Conservation (phyloP, 1,140 invertebrate species). For the Drosophila obscura region DNA sequence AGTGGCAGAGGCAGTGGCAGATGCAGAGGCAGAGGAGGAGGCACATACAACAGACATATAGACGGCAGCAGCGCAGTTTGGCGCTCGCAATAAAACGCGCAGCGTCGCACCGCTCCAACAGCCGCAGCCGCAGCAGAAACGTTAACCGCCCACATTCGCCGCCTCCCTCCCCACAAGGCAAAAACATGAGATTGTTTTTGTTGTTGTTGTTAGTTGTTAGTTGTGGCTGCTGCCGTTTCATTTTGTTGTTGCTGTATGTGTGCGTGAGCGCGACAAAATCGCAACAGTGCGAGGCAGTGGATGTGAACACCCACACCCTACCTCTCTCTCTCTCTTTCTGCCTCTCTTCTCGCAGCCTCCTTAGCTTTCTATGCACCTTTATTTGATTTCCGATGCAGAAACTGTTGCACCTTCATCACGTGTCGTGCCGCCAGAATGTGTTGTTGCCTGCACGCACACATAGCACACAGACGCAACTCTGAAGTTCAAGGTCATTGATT, state of each 20-base stretch:
- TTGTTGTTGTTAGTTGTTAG: slow-evolving; percentile 54
- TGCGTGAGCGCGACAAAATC: slow-evolving; percentile 41
- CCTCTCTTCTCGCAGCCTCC: slow-evolving; percentile 10
- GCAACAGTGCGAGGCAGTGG: slow-evolving; percentile 25
- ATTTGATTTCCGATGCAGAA: slow-evolving; percentile 38
- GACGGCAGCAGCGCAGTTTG: slow-evolving; percentile 52
- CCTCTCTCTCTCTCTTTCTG: neutral
- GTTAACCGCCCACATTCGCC: slow-evolving; percentile 66
- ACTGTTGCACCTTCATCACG: slow-evolving; percentile 49
- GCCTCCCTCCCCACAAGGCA: slow-evolving; percentile 58
- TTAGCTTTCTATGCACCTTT: slow-evolving; percentile 36
- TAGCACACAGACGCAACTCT: neutral
- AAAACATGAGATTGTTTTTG: slow-evolving; percentile 57
- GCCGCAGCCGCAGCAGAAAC: slow-evolving; percentile 43
- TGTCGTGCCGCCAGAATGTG: slow-evolving; percentile 21
- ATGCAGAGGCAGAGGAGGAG: slow-evolving; percentile 3
- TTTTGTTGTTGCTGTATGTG: slow-evolving; percentile 24
- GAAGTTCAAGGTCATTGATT: slow-evolving; percentile 75
- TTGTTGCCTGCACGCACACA: too few species aligned
- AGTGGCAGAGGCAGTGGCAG: slow-evolving; percentile 7
- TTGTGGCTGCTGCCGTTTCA: slow-evolving; percentile 44
- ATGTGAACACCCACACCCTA: slow-evolving; percentile 4
- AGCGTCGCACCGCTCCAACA: slow-evolving; percentile 37
- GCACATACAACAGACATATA: slow-evolving; percentile 35
- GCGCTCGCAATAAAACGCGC: slow-evolving; percentile 58